Base-by-base conservation (phyloP, 2,113 vertebrate genomes). In the Emydura subglobosa region DNA sequence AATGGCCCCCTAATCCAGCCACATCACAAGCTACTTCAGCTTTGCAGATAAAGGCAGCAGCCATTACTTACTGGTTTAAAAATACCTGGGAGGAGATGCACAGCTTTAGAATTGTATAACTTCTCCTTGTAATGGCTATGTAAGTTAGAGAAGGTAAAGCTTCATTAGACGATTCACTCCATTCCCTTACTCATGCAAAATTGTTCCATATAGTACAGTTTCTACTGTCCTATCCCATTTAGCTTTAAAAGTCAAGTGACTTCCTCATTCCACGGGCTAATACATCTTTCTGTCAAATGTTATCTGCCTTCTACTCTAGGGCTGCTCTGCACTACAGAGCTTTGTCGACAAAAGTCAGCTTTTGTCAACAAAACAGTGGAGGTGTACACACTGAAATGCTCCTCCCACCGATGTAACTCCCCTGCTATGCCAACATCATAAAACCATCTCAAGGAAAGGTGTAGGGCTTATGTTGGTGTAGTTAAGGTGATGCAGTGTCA, bases 1-100 rank as follows among this genome's bases (percentile, higher is more conserved):
- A 50, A 50, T 50, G 13, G 3, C 50, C 50, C 50, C 50, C 50
- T 50, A 50, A 50, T 50, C 50, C 50, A 50, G 50, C 50, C 50
- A 13, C 10, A 50, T 50, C 50, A 50, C 13, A 29, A 25, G 27
- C 57, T 59, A 5, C 55, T 59, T 59, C 57, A 59, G 57, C 57
- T 59, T 59, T 59, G 27, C 57, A 29, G 27, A 59, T 29, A 29
- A 59, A 29, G 57, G 12, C 27, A 27, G 27, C 57, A 51, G n/a
- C 87, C 94, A 68, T 82, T 89, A 34, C 50, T 93, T 80, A 54
- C 39, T 83, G 90, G 27, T 92, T 93, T 93, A n/a, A 95, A 59
- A 92, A 19, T 61, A 65, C n/a, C 12, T 85, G 6, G 74, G 51
- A 91, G 31, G 68, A 22, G 27, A 83, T 88, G 47, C 5, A 10